phyloP scores from a whole-genome alignment of 2,113 vertebrate genomes.

The Corapipo altera region DNA sequence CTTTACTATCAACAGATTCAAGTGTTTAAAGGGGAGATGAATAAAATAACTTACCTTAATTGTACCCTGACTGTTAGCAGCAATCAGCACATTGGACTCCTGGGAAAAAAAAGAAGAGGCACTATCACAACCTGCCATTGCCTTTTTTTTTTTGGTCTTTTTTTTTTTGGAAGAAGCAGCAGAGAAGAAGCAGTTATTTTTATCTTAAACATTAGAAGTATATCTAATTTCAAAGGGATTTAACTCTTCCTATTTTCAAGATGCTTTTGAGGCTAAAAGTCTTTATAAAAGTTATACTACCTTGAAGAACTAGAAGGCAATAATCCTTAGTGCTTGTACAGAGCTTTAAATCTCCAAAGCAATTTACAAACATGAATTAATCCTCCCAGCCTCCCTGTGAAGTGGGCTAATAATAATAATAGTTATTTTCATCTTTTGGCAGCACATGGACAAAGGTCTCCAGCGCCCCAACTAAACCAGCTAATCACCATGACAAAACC shows the following conservation, averaged over 20 bases:
- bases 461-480: not conserved
- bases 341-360: slow-evolving; percentile 34
- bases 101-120: slow-evolving; percentile 73
- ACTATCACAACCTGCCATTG: slow-evolving; percentile 27
- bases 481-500: slow-evolving; percentile 7
- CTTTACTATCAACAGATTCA: not conserved
- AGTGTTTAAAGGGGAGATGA: slow-evolving; percentile 5
- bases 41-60: slow-evolving; percentile 89
- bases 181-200: not conserved
- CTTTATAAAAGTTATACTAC: slow-evolving; percentile 1
- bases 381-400: not conserved
- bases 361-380: slow-evolving; percentile 55
- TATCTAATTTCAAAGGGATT: slow-evolving; percentile 7
- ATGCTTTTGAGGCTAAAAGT: not conserved
- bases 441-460: not conserved
- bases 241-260: not conserved
- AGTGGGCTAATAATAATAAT: slow-evolving; percentile 1
- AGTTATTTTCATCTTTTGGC: slow-evolving; percentile 32
- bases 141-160: rapidly evolving
- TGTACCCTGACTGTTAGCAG: slow-evolving; percentile 99
- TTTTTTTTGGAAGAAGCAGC: not conserved
- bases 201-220: not conserved
- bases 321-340: slow-evolving; percentile 4
- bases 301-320: slow-evolving; percentile 40
- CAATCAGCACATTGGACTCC: slow-evolving; percentile 98